Conservation (phyloP, 1,140 invertebrate genomes). For the Papilio glaucus region DNA sequence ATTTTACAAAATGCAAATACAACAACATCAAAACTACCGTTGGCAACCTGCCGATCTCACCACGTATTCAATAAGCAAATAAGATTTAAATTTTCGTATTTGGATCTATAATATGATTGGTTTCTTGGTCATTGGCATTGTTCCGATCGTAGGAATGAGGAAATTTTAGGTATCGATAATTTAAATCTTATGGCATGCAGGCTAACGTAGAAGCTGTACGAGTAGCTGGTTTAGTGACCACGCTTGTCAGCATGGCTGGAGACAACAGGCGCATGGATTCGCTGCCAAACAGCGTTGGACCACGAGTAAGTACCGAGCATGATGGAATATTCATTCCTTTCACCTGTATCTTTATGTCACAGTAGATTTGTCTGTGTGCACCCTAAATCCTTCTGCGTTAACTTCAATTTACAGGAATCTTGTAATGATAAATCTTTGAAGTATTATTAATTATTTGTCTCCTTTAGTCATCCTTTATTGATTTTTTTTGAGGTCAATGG, state of each 20-base stretch:
- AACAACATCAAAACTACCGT: slow-evolving; percentile 37
- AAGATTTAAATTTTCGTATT: slow-evolving; percentile 78
- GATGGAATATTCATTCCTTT: slow-evolving; percentile 31
- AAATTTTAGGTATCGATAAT: slow-evolving; percentile 63
- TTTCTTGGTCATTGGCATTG: slow-evolving; percentile 38
- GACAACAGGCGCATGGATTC: slow-evolving; percentile 80
- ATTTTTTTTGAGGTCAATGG: too few species aligned
- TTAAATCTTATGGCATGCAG: slow-evolving; percentile 82
- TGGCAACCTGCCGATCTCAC: slow-evolving; percentile 39
- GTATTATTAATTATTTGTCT: background rate
- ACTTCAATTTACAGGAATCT: slow-evolving; percentile 17
- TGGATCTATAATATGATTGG: slow-evolving; percentile 46
- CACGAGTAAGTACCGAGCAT: slow-evolving; percentile 75
- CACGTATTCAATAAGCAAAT: slow-evolving; percentile 56
- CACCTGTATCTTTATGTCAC: slow-evolving; percentile 15
- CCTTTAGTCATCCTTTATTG: too few species aligned
- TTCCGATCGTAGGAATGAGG: slow-evolving; percentile 38
- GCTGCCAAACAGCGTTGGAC: slow-evolving; percentile 79
- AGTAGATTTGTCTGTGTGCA: slow-evolving; percentile 24
- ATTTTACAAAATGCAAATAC: slow-evolving; percentile 22
- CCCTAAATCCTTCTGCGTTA: background rate
- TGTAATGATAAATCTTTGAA: background rate
- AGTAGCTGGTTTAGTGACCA: slow-evolving; percentile 89
- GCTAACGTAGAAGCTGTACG: slow-evolving; percentile 88
- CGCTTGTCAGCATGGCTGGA: slow-evolving; percentile 89